Conservation (phyloP, 2,888 invertebrate genomes). For the Ichneumoninae sp. region DNA sequence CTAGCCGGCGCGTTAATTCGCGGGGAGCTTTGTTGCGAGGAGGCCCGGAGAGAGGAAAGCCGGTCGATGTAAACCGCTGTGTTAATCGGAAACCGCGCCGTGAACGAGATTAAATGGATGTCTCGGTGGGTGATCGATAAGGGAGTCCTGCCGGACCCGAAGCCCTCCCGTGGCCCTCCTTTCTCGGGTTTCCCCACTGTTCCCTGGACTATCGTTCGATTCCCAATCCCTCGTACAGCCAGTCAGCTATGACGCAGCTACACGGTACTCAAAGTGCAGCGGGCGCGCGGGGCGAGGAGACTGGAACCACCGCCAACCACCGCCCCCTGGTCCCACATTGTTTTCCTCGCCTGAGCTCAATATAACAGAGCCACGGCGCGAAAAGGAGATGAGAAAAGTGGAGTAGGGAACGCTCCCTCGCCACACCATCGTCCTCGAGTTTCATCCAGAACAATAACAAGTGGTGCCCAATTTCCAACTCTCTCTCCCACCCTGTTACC, state of each 20-base stretch:
- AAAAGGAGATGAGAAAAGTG: constrained; percentile 53
- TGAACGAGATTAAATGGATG: constrained; percentile 66
- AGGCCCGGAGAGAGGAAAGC: constrained; percentile 39
- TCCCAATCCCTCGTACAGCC: constrained; percentile 7
- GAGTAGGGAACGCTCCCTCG: not conserved
- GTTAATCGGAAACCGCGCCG: constrained; percentile 65
- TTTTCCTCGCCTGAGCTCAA: constrained; percentile 36
- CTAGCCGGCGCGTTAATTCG: constrained; percentile 57
- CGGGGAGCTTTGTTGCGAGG: constrained; percentile 60
- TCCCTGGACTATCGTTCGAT: constrained; percentile 31
- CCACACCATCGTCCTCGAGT: constrained; percentile 36
- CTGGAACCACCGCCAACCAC: constrained; percentile 1
- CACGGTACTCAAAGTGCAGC: constrained; percentile 8
- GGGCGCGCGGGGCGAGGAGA: constrained; percentile 1
- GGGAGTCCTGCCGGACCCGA: constrained; percentile 44
- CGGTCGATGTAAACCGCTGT: constrained; percentile 66
- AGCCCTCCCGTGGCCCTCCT: constrained; percentile 13
- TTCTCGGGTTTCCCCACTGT: constrained; percentile 10
- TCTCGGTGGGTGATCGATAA: constrained; percentile 65
- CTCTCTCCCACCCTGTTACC: constrained; percentile 11
- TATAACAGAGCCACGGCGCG: constrained; percentile 35
- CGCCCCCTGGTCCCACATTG: constrained; percentile 27
- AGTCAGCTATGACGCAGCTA: constrained; percentile 21
- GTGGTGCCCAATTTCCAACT: constrained; percentile 54
- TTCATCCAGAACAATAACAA: constrained; percentile 61